phyloP scores from a whole-genome alignment of 2,888 invertebrate species.

The Ichneumon xanthorius region DNA sequence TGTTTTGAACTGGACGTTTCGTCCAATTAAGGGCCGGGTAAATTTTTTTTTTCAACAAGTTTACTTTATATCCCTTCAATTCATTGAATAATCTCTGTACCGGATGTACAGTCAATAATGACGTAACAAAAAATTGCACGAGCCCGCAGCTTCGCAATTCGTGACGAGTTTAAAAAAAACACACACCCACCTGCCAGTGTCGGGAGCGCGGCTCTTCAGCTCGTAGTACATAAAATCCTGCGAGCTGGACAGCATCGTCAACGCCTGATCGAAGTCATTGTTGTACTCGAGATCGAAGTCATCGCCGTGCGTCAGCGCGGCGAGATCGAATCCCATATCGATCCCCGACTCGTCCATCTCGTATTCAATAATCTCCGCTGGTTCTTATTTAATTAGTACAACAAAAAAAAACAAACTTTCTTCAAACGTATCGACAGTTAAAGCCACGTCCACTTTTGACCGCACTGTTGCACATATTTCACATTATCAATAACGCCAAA shows the following conservation, averaged over 20 bases:
- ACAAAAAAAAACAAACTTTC: background rate
- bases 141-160: too few species aligned
- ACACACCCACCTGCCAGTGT: conserved; percentile 86
- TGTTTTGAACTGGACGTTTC: too few species aligned
- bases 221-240: conserved; percentile 89
- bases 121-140: background rate
- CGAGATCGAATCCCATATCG: conserved; percentile 89
- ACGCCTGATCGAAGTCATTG: conserved; percentile 87
- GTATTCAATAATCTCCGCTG: conserved; percentile 47
- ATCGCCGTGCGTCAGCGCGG: conserved; percentile 86
- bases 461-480: conserved; percentile 4
- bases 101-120: background rate
- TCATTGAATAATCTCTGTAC: background rate
- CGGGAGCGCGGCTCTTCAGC: conserved; percentile 87
- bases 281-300: conserved; percentile 85
- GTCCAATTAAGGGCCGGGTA: background rate
- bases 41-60: background rate
- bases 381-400: conserved; percentile 14
- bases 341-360: conserved; percentile 89
- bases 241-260: conserved; percentile 86
- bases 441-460: background rate
- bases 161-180: background rate
- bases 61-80: background rate
- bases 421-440: background rate
- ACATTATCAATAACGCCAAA: background rate